Percentiles rank a stretch among this genome's conserved stretches.
These are phyloP conservation scores for Papilio xuthus DNA, from an alignment of 1,140 invertebrate species.

Conservation along the genomic window DNA sequence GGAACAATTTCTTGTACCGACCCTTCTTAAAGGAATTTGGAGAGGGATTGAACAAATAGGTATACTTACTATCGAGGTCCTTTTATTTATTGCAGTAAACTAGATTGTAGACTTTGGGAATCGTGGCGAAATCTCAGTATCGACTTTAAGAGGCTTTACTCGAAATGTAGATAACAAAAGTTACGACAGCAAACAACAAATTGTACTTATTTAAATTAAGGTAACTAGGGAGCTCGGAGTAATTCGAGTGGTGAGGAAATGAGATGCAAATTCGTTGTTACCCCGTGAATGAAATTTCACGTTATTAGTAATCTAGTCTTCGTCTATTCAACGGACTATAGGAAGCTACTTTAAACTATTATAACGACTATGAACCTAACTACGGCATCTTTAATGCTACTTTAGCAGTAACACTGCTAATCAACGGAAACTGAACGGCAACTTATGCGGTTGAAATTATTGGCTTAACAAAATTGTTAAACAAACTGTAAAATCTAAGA, in stretches of 20 bases:
- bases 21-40: slow-evolving; percentile 37
- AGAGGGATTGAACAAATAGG: slow-evolving; percentile 35
- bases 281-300: slow-evolving; percentile 1
- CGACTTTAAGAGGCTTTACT: slow-evolving; percentile 11
- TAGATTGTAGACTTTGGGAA: slow-evolving; percentile 28
- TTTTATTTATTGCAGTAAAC: slow-evolving; percentile 35
- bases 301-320: background rate
- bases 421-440: background rate
- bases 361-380: background rate
- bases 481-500: background rate
- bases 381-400: background rate
- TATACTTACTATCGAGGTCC: slow-evolving; percentile 34
- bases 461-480: background rate
- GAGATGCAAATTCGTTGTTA: slow-evolving; percentile 26
- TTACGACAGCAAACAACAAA: slow-evolving; percentile 30
- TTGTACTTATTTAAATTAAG: slow-evolving; percentile 21
- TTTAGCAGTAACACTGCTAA: background rate
- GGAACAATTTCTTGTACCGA: slow-evolving; percentile 37
- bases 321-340: background rate
- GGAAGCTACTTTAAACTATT: background rate
- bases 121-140: slow-evolving; percentile 12
- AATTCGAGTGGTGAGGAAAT: slow-evolving; percentile 8
- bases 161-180: slow-evolving; percentile 21
- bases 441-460: background rate
- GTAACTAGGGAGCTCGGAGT: background rate